Evolutionary conservation across 35 echinoderm and acorn worm species (phyloP).

Genomic region (Strongylocentrotus purpuratus): DNA sequence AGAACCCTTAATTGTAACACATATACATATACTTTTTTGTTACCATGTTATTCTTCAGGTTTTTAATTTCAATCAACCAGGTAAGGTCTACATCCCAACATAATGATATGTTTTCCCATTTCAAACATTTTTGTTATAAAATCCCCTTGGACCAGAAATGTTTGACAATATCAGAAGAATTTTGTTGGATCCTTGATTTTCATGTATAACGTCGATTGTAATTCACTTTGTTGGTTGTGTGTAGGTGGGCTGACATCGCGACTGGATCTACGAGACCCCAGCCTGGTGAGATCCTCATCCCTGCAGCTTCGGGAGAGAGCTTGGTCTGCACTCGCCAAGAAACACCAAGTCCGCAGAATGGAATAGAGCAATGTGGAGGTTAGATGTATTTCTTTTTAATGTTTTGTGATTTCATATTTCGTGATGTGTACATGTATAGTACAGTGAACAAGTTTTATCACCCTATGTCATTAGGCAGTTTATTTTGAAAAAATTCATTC

Average conservation of each 20-base stretch:
- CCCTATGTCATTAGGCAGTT: no score
- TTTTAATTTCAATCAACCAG: no score
- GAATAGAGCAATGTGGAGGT: conserved; percentile 40
- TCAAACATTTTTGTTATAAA: no score
- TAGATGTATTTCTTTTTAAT: neutral
- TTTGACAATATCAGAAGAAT: neutral
- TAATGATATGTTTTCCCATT: no score
- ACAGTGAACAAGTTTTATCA: no score
- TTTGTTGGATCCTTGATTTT: neutral
- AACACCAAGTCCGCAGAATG: neutral
- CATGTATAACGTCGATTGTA: neutral
- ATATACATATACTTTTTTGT: no score
- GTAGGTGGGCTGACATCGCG: neutral
- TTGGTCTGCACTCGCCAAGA: neutral
- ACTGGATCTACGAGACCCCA: neutral
- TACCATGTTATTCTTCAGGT: no score
- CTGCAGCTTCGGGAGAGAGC: neutral
- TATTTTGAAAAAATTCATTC: no score
- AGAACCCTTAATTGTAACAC: no score
- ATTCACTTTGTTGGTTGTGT: neutral
- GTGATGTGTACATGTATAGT: no score
- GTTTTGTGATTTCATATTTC: no score
- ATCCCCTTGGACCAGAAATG: neutral
- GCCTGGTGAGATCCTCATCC: conserved; percentile 38
- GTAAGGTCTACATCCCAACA: no score